phyloP scores from a whole-genome alignment of 1,140 invertebrate species.

The Sitobion miscanthi region DNA sequence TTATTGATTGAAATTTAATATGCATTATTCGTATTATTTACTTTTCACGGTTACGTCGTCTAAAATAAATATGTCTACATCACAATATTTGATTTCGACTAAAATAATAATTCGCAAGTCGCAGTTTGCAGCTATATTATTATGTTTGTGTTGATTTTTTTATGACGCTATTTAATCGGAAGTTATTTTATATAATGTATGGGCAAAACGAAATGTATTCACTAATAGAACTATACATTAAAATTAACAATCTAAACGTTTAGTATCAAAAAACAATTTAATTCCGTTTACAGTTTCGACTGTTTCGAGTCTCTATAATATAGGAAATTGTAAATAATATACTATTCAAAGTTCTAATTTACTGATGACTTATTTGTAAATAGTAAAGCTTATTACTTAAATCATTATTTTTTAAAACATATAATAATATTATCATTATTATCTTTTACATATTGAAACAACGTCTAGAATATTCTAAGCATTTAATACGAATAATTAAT shows the following conservation, averaged over 20 bases:
- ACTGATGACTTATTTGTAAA: neutral
- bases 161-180: neutral
- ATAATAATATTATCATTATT: neutral
- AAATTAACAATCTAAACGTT: neutral
- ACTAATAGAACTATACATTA: neutral
- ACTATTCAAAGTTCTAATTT: neutral
- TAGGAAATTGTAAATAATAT: neutral
- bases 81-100: neutral
- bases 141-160: neutral
- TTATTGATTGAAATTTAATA: slow-evolving; percentile 19
- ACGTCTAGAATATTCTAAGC: neutral
- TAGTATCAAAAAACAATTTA: neutral
- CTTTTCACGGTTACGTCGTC: neutral
- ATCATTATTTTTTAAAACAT: slow-evolving; percentile 2
- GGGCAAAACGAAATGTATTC: neutral
- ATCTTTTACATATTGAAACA: neutral
- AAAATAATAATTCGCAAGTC: neutral
- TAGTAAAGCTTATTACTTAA: neutral
- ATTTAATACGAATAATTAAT: neutral
- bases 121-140: neutral
- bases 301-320: neutral
- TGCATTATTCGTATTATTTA: neutral
- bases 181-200: neutral
- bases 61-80: neutral
- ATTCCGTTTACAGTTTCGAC: neutral